Percentiles rank a stretch among this genome's conserved stretches.
Conservation (phyloP, 2,113 vertebrate genomes). For the Panthera tigris region DNA sequence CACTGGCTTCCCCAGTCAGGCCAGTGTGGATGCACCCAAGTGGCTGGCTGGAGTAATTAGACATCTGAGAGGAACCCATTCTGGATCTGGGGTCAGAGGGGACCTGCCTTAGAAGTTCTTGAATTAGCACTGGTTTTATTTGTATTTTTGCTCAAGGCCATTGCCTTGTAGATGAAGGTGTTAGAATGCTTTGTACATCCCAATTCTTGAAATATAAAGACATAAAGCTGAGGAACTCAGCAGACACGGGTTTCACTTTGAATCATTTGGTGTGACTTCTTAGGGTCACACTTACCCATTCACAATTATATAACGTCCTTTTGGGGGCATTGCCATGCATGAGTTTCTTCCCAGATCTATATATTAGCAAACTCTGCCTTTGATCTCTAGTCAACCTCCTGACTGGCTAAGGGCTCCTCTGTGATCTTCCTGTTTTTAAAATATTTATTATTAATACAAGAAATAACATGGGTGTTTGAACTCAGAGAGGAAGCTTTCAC, state of each 20-base stretch:
- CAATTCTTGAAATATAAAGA: conserved; percentile 60
- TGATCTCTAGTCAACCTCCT: conserved; percentile 78
- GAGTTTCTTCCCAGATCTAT: conserved; percentile 72
- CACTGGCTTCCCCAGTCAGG: conserved; percentile 72
- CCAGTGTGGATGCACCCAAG: conserved; percentile 71
- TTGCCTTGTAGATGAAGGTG: conserved; percentile 78
- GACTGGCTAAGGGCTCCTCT: conserved; percentile 68
- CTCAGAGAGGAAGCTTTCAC: neutral
- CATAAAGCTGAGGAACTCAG: conserved; percentile 65
- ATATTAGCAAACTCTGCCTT: conserved; percentile 80
- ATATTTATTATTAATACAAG: conserved; percentile 73
- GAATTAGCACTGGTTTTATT: conserved; percentile 83
- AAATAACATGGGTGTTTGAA: conserved; percentile 60
- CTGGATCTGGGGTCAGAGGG: conserved; percentile 79
- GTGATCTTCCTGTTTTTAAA: conserved; percentile 73
- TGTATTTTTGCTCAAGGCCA: conserved; percentile 83
- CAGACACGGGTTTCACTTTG: conserved; percentile 48
- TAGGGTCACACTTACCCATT: conserved; percentile 65
- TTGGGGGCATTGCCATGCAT: conserved; percentile 45
- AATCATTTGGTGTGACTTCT: conserved; percentile 74
- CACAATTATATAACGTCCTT: conserved; percentile 67
- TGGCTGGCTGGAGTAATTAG: conserved; percentile 79
- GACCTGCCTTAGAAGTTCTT: conserved; percentile 80
- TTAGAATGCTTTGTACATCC: conserved; percentile 68
- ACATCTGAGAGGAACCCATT: conserved; percentile 77